A percentile compares a stretch with the other conserved stretches of the same genome.
phyloP scores from a whole-genome alignment of 2,888 invertebrate species.

The Lapara coniferarum region DNA sequence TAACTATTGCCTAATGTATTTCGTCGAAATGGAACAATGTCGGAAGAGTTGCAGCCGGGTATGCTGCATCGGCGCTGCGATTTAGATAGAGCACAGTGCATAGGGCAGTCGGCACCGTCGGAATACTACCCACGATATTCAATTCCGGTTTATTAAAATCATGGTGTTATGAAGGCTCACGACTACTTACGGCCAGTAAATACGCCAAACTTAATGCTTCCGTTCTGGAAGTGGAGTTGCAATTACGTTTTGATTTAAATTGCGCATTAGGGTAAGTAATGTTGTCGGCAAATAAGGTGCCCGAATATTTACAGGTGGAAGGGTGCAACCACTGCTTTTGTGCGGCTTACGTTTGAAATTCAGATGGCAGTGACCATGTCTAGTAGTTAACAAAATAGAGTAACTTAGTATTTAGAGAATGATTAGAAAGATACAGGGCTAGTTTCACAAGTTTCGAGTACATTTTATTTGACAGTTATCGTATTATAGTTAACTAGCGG shows the following conservation, averaged over 20 bases:
- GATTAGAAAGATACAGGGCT: no score
- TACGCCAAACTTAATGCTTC: conserved; percentile 19
- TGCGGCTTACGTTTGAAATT: not conserved
- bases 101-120: conserved; percentile 56
- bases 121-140: conserved; percentile 57
- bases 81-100: conserved; percentile 69
- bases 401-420: no score
- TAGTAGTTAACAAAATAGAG: not conserved
- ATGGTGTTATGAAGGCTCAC: conserved; percentile 11
- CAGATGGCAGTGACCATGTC: not conserved
- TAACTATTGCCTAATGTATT: conserved; percentile 81
- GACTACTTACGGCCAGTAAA: conserved; percentile 13
- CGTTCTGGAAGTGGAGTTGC: conserved; percentile 20
- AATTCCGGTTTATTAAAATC: conserved; percentile 68
- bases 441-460: no score
- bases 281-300: not conserved
- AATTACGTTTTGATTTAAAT: conserved; percentile 21
- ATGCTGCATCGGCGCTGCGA: conserved; percentile 59
- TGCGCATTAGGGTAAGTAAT: conserved; percentile 16
- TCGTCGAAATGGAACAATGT: conserved; percentile 74
- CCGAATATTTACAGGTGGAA: not conserved
- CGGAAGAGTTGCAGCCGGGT: conserved; percentile 50
- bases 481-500: no score
- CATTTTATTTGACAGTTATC: no score
- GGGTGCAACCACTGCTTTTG: not conserved